These are phyloP conservation scores for Malurus alboscapulatus DNA, from an alignment of 2,113 vertebrate genomes.

Conservation along the genomic window DNA sequence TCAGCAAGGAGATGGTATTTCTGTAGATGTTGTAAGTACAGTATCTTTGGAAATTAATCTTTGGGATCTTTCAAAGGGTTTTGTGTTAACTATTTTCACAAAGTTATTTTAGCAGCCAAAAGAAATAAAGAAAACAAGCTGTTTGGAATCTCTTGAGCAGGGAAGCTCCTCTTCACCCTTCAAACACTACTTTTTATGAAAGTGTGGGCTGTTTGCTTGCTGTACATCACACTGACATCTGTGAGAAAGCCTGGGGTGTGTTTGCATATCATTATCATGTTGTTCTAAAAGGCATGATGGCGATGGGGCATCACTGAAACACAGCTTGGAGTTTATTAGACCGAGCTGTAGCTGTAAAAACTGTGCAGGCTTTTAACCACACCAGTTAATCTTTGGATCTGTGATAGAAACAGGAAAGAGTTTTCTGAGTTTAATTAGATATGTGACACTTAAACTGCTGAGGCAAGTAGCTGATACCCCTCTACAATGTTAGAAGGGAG, in stretches of 20 bases:
- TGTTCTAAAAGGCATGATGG: neutral
- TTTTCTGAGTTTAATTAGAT: neutral
- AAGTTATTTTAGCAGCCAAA: neutral
- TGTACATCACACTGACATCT: neutral
- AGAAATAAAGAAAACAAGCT: neutral
- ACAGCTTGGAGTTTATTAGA: neutral
- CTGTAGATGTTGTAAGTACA: accelerated
- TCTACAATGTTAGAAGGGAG: neutral
- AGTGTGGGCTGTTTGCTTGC: neutral
- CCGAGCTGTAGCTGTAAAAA: neutral
- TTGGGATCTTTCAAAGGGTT: neutral
- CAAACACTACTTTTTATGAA: neutral
- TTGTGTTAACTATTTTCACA: neutral
- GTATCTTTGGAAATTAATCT: neutral
- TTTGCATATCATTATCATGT: neutral
- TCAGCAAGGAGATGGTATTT: neutral
- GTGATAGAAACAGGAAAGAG: neutral
- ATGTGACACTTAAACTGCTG: neutral
- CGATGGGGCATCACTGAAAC: neutral
- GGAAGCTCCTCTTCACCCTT: neutral
- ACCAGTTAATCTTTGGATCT: neutral
- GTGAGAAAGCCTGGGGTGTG: neutral
- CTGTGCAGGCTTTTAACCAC: neutral
- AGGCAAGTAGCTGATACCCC: neutral
- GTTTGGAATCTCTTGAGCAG: neutral